These are phyloP conservation scores for Coturnix japonica DNA, from an alignment of 2,113 vertebrate genomes.

Conservation along the genomic window DNA sequence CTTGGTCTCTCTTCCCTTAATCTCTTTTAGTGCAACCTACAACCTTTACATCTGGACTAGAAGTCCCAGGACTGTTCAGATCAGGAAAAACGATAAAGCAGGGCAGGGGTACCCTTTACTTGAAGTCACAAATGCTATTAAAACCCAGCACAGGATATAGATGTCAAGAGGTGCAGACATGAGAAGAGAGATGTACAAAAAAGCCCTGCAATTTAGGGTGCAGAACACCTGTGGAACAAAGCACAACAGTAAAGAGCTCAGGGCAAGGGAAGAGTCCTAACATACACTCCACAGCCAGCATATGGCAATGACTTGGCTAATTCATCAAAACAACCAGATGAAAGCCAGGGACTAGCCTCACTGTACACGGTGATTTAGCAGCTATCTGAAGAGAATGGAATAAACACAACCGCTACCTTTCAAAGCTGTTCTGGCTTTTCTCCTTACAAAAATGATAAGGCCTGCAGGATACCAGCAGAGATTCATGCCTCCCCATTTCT, in stretches of 20 bases:
- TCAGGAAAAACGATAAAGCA: neutral
- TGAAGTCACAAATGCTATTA: neutral
- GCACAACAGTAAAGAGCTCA: neutral
- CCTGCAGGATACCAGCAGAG: neutral
- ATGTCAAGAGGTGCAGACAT: neutral
- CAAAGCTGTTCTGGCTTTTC: conserved; percentile 40
- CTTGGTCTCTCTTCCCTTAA: neutral
- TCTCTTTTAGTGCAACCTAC: neutral
- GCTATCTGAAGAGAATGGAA: conserved; percentile 30
- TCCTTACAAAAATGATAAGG: conserved; percentile 31
- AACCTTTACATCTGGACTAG: neutral
- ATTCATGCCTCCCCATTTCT: neutral
- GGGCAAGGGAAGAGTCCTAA: neutral
- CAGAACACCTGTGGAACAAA: neutral
- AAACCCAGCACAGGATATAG: neutral
- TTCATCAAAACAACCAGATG: conserved; percentile 41
- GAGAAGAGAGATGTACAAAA: neutral
- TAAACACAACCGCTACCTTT: conserved; percentile 33
- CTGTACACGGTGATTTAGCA: neutral
- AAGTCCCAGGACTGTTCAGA: neutral
- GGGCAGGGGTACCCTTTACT: neutral
- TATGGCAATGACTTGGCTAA: conserved; percentile 18
- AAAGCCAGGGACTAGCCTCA: conserved; percentile 28
- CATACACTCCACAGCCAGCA: neutral
- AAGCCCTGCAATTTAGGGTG: neutral